These are phyloP conservation scores for Gouania willdenowi DNA, from an alignment of 2,797 vertebrate genomes.

Conservation along the genomic window DNA sequence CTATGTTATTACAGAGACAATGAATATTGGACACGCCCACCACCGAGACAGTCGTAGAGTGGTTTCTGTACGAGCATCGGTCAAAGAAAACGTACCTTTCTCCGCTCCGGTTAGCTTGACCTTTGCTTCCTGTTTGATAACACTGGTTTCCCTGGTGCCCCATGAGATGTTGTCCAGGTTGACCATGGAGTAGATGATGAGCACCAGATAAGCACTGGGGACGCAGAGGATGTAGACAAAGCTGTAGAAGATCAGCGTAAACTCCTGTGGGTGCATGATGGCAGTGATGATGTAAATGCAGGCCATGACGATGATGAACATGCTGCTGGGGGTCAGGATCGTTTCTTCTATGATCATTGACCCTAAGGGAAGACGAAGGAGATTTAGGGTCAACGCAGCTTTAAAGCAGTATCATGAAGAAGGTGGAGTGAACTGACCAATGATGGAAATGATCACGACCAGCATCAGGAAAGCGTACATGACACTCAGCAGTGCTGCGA, in stretches of 20 bases:
- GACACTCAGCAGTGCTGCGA: slow-evolving; percentile 64
- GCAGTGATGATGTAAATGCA: slow-evolving; percentile 48
- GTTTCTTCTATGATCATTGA: slow-evolving; percentile 45
- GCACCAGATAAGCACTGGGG: slow-evolving; percentile 63
- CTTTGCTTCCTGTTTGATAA: background rate
- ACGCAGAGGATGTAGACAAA: slow-evolving; percentile 59
- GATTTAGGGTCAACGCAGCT: too few species aligned
- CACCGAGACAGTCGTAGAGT: slow-evolving; percentile 13
- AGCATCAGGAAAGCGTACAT: slow-evolving; percentile 70
- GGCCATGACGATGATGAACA: slow-evolving; percentile 55
- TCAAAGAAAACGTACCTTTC: slow-evolving; percentile 5
- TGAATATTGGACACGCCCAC: slow-evolving; percentile 6
- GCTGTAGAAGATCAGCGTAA: slow-evolving; percentile 42
- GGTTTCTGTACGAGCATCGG: background rate
- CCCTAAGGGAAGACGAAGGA: slow-evolving; percentile 26
- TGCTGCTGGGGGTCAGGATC: slow-evolving; percentile 62
- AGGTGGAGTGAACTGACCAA: slow-evolving; percentile 61
- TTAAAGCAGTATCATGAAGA: too few species aligned
- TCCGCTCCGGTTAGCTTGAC: background rate
- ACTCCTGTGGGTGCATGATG: slow-evolving; percentile 65
- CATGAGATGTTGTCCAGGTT: slow-evolving; percentile 73
- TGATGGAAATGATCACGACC: slow-evolving; percentile 52
- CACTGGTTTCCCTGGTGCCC: slow-evolving; percentile 67
- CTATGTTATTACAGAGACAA: too few species aligned
- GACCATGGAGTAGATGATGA: slow-evolving; percentile 64